phyloP scores from a whole-genome alignment of 2,113 vertebrate species.

The Xiphophorus hellerii region DNA sequence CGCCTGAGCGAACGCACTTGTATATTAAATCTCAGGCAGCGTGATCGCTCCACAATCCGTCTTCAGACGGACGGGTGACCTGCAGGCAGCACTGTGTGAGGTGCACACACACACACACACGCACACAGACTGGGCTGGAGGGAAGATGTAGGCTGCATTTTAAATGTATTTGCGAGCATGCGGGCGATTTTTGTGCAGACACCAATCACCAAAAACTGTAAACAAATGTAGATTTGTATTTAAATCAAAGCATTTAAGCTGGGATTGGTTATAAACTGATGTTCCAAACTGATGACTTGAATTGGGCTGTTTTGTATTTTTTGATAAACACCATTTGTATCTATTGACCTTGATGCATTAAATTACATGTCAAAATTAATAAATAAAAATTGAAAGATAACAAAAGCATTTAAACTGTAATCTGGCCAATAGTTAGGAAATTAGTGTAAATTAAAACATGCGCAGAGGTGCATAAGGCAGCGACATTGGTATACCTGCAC shows the following conservation, averaged over 20 bases:
- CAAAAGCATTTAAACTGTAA: neutral
- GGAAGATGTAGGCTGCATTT: neutral
- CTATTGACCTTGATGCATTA: too few relatives aligned
- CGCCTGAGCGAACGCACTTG: slow-evolving; percentile 9
- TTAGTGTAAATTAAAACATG: neutral
- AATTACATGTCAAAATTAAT: too few relatives aligned
- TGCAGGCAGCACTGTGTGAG: slow-evolving; percentile 59
- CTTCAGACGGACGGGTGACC: slow-evolving; percentile 65
- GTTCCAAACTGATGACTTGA: too few relatives aligned
- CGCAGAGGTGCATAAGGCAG: slow-evolving; percentile 1
- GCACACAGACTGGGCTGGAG: neutral
- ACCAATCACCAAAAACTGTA: neutral
- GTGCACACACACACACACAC: slow-evolving; percentile 23
- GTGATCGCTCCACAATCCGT: slow-evolving; percentile 63
- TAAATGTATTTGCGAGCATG: slow-evolving; percentile 10
- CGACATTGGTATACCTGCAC: slow-evolving; percentile 14
- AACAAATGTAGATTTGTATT: neutral
- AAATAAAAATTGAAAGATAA: too few relatives aligned
- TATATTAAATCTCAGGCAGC: slow-evolving; percentile 24
- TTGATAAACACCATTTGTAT: too few relatives aligned
- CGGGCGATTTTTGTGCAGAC: neutral
- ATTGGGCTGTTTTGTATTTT: too few relatives aligned
- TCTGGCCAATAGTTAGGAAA: neutral
- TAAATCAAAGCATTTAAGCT: neutral
- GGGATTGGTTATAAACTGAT: too few relatives aligned